These are phyloP conservation scores for Pelusios castaneus DNA, from an alignment of 2,113 vertebrate genomes.

Conservation along the genomic window DNA sequence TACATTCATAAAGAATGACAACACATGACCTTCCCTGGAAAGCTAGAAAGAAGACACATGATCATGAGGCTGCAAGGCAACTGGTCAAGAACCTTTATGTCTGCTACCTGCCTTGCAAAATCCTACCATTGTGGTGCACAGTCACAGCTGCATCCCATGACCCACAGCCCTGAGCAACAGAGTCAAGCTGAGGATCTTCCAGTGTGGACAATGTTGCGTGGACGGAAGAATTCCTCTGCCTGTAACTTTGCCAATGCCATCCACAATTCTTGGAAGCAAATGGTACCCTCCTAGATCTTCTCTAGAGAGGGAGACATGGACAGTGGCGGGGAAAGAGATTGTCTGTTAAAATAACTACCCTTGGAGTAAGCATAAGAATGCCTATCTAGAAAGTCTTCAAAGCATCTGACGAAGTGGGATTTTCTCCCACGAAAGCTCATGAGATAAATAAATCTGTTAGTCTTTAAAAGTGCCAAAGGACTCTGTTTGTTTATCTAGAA, in stretches of 20 bases:
- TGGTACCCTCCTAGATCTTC: background rate
- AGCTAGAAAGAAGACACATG: background rate
- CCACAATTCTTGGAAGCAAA: background rate
- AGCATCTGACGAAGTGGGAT: too few relatives aligned
- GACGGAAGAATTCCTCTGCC: background rate
- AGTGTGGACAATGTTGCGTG: background rate
- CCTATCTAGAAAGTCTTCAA: too few relatives aligned
- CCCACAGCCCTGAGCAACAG: background rate
- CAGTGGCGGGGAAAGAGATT: background rate
- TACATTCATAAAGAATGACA: background rate
- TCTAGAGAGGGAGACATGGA: background rate
- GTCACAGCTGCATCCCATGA: background rate
- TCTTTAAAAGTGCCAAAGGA: too few relatives aligned
- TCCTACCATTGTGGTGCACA: background rate
- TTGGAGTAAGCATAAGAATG: too few relatives aligned
- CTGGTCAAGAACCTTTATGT: background rate
- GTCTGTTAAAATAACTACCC: background rate
- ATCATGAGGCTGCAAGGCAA: background rate
- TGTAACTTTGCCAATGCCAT: background rate
- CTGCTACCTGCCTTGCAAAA: background rate
- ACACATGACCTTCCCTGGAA: fast-evolving
- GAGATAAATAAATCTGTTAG: too few relatives aligned
- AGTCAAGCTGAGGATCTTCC: background rate
- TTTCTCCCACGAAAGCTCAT: too few relatives aligned
- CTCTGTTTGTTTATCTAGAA: too few relatives aligned